A percentile compares a stretch with the other conserved stretches of the same genome.
Conservation (phyloP, 2,113 vertebrate genomes). For the Tragulus kanchil region DNA sequence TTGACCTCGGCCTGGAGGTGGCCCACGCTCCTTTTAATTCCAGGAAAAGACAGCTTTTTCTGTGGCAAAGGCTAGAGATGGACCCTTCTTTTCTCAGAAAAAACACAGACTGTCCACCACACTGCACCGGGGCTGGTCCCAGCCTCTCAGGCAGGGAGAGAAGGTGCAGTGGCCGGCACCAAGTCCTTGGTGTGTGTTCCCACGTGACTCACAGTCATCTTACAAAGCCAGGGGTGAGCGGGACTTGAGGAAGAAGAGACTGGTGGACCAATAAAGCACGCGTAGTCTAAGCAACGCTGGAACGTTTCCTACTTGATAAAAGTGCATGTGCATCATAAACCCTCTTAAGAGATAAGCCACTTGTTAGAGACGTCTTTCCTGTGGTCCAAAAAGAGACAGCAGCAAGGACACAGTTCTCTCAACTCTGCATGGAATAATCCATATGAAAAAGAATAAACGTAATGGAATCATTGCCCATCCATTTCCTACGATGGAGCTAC, state of each 20-base stretch:
- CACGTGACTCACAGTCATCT: not conserved
- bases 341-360: not conserved
- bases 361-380: not conserved
- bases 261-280: not conserved
- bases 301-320: not conserved
- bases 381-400: not conserved
- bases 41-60: not conserved
- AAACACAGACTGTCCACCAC: not conserved
- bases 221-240: not conserved
- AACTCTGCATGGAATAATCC: not conserved
- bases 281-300: not conserved
- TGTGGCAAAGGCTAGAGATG: not conserved
- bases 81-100: not conserved
- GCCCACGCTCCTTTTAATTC: rapidly evolving
- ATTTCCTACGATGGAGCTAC: not conserved
- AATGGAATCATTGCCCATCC: not conserved
- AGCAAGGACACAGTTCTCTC: not conserved
- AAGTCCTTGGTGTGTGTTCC: not conserved
- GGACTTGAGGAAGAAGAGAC: not conserved
- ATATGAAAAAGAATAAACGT: not conserved
- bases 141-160: not conserved
- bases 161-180: rapidly evolving
- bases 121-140: rapidly evolving
- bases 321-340: slow-evolving; percentile 5
- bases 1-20: not conserved